Conservation (phyloP, 2,888 invertebrate genomes). For the Chrysodeixis includens region DNA sequence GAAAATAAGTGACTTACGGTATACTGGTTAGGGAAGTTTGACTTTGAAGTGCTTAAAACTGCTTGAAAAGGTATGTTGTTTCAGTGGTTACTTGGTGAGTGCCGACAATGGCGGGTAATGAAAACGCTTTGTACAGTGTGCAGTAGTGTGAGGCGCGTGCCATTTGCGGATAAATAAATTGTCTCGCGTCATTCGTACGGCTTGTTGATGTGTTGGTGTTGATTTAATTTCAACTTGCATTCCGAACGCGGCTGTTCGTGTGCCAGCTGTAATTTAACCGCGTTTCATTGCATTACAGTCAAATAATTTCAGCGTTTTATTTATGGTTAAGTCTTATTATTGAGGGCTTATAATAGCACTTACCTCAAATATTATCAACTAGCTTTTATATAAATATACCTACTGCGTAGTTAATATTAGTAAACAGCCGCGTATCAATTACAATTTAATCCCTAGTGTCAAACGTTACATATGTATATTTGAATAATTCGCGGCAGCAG, state of each 20-base stretch:
- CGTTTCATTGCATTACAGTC: neutral
- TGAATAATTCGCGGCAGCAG: constrained; percentile 68
- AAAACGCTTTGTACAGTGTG: constrained; percentile 34
- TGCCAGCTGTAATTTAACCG: neutral
- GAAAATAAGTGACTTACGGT: constrained; percentile 52
- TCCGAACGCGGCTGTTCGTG: neutral
- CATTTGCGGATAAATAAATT: constrained; percentile 32
- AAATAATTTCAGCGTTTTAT: neutral
- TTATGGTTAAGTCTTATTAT: neutral
- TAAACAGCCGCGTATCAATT: constrained; percentile 63
- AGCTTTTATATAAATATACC: neutral
- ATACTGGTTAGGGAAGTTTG: constrained; percentile 54
- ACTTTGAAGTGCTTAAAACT: constrained; percentile 58
- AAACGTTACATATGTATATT: constrained; percentile 59
- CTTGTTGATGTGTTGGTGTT: constrained; percentile 26
- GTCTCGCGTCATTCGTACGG: constrained; percentile 20
- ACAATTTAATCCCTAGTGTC: constrained; percentile 59
- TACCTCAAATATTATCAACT: neutral
- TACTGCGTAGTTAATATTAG: constrained; percentile 25
- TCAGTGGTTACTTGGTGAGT: constrained; percentile 6
- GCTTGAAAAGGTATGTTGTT: constrained; percentile 35
- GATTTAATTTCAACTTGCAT: constrained; percentile 13
- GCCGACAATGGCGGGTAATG: constrained; percentile 60
- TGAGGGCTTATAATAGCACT: too few species aligned
- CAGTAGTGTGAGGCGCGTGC: too few species aligned